Base-by-base conservation (phyloP, 2,113 vertebrate species). In the Alaudala cheleensis region DNA sequence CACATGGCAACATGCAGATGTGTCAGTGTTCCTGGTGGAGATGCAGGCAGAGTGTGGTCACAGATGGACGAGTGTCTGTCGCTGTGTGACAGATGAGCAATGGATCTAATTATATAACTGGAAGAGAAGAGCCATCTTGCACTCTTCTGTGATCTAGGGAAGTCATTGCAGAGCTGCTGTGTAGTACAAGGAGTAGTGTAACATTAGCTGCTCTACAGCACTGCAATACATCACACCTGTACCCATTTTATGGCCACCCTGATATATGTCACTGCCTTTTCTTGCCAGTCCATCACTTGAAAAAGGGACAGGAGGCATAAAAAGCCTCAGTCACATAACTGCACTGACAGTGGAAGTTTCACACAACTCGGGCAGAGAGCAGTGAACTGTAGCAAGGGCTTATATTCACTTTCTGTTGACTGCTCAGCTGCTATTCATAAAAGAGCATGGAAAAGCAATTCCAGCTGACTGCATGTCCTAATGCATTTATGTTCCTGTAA, bases 81-180 rank as follows among this genome's bases (percentile, higher is more conserved):
- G 89, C 96, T 91, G 71, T 74, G 82, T 93, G 95, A 97, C 95
- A 95, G 96, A 97, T 97, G 96, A 98, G 94, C 91, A 96, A 97
- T 89, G 92, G 92, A 94, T 91, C 96, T 97, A 97, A 97, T 97
- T 97, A 96, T 95, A 92, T 81, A 70, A 73, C 69, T 81, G 92
- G 70, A 91, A 94, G 77, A 62, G 90, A 56, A 95, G 82, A 95
- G 34, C 85, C 86, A 91, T 88, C 84, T 94, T 95, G 85, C 88
- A 95, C 64, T 87, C 37, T 85, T 24, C 78, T 86, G 84, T 86
- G 73, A 93, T 97, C 93, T 93, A 37, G 10, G 2, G 72, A 80
- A 51, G 88, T 93, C 88, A 47, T 85, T 81, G 74, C 56, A 77
- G 88, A 90, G 86, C 76, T 81, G 65, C 29, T 37, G 77, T 88